Conservation (phyloP, 92 coral and sea anemone species). For the Epizoanthus rinbou region DNA sequence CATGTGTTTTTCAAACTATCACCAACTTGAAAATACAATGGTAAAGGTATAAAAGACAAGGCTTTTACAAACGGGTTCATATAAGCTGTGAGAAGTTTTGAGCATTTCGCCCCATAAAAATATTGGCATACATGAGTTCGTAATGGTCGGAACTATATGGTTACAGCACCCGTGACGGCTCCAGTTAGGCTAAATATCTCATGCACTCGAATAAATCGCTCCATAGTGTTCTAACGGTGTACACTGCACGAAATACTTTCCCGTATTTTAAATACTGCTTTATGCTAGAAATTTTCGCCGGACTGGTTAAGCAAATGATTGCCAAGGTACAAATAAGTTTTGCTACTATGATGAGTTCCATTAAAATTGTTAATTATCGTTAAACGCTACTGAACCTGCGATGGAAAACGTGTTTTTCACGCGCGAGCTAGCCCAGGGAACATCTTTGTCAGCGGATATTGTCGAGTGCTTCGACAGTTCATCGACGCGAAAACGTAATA, state of each 20-base stretch:
- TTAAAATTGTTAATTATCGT: not conserved
- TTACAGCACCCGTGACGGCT: not conserved
- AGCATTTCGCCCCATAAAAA: not conserved
- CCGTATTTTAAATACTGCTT: not conserved
- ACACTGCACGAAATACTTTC: not conserved
- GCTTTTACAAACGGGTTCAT: not conserved
- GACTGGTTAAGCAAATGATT: not conserved
- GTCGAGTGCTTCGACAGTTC: not conserved
- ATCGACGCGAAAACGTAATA: not conserved
- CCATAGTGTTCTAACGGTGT: not conserved
- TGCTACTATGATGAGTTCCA: not conserved
- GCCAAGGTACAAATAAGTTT: not conserved
- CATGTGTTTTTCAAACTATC: not conserved
- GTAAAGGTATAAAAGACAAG: too few relatives aligned
- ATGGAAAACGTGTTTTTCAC: conserved; percentile 5
- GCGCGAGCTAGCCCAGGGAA: not conserved
- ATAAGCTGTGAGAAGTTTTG: not conserved
- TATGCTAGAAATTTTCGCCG: not conserved
- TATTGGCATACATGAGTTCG: not conserved
- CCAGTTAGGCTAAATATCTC: not conserved
- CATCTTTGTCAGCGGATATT: not conserved
- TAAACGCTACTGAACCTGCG: not conserved
- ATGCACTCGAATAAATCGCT: not conserved
- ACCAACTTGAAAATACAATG: not conserved
- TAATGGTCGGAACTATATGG: not conserved